A percentile compares a stretch with the other conserved stretches of the same genome.
Conservation (phyloP, 2,113 vertebrate species). For the Syngnathus floridae region DNA sequence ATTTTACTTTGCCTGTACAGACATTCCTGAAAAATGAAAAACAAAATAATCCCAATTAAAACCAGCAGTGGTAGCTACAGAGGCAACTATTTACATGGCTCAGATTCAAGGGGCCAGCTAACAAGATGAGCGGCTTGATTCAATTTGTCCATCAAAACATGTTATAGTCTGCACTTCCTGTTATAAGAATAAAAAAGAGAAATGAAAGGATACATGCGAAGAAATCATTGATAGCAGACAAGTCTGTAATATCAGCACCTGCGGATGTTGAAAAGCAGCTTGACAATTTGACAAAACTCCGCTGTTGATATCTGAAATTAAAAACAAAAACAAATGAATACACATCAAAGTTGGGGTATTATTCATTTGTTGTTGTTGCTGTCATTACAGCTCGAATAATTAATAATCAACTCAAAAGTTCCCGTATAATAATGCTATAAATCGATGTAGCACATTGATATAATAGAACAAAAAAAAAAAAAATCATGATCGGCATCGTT, state of each 20-base stretch:
- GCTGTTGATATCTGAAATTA: conserved; percentile 71
- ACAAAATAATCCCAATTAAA: conserved; percentile 47
- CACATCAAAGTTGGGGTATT: not conserved
- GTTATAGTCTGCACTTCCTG: conserved; percentile 3
- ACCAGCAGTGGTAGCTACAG: conserved; percentile 27
- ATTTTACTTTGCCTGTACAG: conserved; percentile 30
- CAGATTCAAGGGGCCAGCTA: not conserved
- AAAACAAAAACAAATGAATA: not conserved
- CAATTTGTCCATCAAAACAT: conserved; percentile 10
- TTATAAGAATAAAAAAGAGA: conserved; percentile 4
- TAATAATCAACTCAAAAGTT: not conserved
- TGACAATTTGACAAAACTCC: conserved; percentile 61
- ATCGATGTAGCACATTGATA: not conserved
- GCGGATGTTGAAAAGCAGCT: conserved; percentile 59
- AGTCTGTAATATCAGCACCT: conserved; percentile 69
- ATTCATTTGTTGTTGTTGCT: not conserved
- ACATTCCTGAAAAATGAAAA: conserved; percentile 52
- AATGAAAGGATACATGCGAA: conserved; percentile 82
- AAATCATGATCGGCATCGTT: not conserved
- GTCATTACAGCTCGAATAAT: no score
- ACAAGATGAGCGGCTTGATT: not conserved
- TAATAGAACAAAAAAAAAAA: not conserved
- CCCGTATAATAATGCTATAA: not conserved
- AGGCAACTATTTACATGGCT: conserved; percentile 4
- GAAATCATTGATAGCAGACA: conserved; percentile 83